These are phyloP conservation scores for Bombyx mandarina DNA, from an alignment of 1,140 invertebrate genomes.

Conservation along the genomic window DNA sequence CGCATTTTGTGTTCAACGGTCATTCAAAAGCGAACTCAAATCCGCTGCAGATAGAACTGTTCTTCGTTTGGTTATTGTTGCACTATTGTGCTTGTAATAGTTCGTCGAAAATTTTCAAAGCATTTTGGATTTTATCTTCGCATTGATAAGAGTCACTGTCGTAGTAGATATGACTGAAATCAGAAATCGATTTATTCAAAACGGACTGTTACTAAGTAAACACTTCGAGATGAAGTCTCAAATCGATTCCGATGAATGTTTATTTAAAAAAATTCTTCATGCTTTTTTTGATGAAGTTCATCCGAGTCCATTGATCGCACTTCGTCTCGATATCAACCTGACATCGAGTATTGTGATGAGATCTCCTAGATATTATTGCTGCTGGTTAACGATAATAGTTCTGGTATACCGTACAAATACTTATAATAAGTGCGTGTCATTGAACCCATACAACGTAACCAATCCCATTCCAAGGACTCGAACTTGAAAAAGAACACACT, in stretches of 20 bases:
- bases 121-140: too few relatives aligned
- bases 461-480: too few relatives aligned
- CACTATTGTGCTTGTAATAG: too few relatives aligned
- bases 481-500: too few relatives aligned
- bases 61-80: too few relatives aligned
- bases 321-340: slow-evolving; percentile 21
- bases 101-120: too few relatives aligned
- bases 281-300: slow-evolving; percentile 57
- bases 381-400: background rate
- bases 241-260: slow-evolving; percentile 61
- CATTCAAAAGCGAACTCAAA: too few relatives aligned
- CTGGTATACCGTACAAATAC: background rate
- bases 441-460: too few relatives aligned
- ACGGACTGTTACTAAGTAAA: slow-evolving; percentile 67
- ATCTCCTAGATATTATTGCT: slow-evolving; percentile 5
- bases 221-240: slow-evolving; percentile 52
- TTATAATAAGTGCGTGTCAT: too few relatives aligned
- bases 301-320: slow-evolving; percentile 41
- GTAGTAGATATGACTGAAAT: slow-evolving; percentile 8
- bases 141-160: background rate
- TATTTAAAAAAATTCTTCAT: slow-evolving; percentile 61
- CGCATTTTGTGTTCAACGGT: too few relatives aligned
- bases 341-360: slow-evolving; percentile 32
- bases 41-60: too few relatives aligned
- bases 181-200: slow-evolving; percentile 64